Base-by-base conservation (phyloP, 2,797 vertebrate genomes). In the Parauchenoglanis punctatus region DNA sequence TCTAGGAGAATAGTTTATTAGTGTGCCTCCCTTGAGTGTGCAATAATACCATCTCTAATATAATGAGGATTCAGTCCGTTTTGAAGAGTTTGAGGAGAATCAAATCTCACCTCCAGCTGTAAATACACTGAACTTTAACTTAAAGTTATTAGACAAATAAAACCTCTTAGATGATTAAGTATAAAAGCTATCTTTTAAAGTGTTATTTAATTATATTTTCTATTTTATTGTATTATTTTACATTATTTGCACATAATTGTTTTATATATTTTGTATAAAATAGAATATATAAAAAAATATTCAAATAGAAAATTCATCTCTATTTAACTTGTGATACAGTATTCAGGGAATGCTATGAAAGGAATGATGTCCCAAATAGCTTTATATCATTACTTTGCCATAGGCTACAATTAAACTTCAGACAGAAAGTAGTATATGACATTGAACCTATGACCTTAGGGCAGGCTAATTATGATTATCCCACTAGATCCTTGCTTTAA, bases 371-470 rank as follows among this genome's bases (percentile, higher is more conserved):
- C 65, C 61, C 65, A 72, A 76, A 65, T 56, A 35, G 28, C 40
- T 56, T 31, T 81, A 75, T 82, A 23, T 81, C 35, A 83, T 90
- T 73, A 88, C 87, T 83, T 87, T 89, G 88, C 86, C 77, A 83
- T 87, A 56, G 87, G 87, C 59, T 75, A 88, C 86, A 90, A 88
- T 87, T 87, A 89, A 87, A 91, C 61, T 87, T 80, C 87, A 90
- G 67, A 86, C 83, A 70, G 72, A 84, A 83, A 67, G 40, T 35
- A 65, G 6, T 59, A 59, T 31, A 78, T 85, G 87, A 84, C 88
- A 83, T 77, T 89, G 85, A 91, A 88, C 73, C 59, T 54, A 65
- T 59, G 72, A 89, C 86, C 25, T 78, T 78, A n/a, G 40, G 81
- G 44, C 58, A 56, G 35, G 40, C 56, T 76, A 5, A 73, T 58